These are phyloP conservation scores for Nycticorax nycticorax DNA, from an alignment of 2,113 vertebrate genomes.

Conservation along the genomic window DNA sequence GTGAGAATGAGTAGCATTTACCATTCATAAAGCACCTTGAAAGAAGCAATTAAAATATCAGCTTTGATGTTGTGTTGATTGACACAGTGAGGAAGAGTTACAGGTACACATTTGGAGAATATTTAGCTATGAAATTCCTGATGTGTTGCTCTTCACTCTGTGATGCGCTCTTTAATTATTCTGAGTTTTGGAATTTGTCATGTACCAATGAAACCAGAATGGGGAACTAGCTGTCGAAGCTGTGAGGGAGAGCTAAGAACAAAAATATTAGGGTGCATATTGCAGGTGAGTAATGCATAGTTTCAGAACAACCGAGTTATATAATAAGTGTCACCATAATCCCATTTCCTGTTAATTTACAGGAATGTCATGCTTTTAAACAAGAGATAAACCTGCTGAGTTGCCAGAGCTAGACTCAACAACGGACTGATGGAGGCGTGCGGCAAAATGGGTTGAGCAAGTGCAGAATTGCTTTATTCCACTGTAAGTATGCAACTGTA, in stretches of 20 bases:
- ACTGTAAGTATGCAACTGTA: constrained; percentile 6
- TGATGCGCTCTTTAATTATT: neutral
- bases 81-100: neutral
- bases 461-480: neutral
- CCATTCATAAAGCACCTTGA: neutral
- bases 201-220: neutral
- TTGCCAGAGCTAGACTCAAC: neutral
- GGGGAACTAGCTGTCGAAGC: neutral
- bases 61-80: neutral
- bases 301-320: neutral
- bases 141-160: neutral
- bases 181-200: neutral
- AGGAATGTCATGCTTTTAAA: constrained; percentile 23
- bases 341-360: constrained; percentile 2
- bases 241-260: neutral
- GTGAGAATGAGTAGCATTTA: neutral
- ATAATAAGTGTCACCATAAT: neutral
- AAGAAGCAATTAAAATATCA: neutral
- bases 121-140: neutral
- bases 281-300: neutral
- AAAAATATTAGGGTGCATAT: neutral
- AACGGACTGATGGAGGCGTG: neutral
- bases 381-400: neutral
- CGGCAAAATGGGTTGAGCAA: constrained; percentile 46
- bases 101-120: neutral